Evolutionary conservation across 2,797 vertebrate species (phyloP).

Genomic region (Hyperoplus immaculatus): DNA sequence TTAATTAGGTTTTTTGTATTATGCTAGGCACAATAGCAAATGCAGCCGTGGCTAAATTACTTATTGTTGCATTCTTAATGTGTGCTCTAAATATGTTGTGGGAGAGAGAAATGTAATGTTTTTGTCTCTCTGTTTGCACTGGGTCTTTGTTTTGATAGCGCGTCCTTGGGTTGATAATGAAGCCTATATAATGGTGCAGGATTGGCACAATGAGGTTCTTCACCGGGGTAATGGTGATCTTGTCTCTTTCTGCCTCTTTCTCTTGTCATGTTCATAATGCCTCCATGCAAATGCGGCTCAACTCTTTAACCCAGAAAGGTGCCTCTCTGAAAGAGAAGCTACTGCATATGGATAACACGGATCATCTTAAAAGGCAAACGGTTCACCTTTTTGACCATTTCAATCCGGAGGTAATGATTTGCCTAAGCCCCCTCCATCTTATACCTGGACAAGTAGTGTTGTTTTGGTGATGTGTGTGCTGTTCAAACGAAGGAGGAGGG

Average conservation of each 20-base stretch:
- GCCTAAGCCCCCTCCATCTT: conserved; percentile 23
- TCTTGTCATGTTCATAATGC: conserved; percentile 46
- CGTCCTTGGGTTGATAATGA: conserved; percentile 60
- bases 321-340: conserved; percentile 9
- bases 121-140: conserved; percentile 52
- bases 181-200: conserved; percentile 60
- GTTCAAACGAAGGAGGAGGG: conserved; percentile 34
- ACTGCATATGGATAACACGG: conserved; percentile 48
- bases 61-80: conserved; percentile 76
- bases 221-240: conserved; percentile 41
- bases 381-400: conserved; percentile 51
- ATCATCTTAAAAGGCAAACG: conserved; percentile 46
- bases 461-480: conserved; percentile 40
- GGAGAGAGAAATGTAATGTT: conserved; percentile 61
- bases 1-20: conserved; percentile 84
- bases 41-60: conserved; percentile 73
- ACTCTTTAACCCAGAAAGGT: conserved; percentile 33
- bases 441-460: conserved; percentile 10
- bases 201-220: conserved; percentile 52
- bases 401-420: conserved; percentile 50
- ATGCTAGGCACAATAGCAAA: conserved; percentile 77
- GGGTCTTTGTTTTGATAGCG: conserved; percentile 66
- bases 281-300: conserved; percentile 55
- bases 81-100: conserved; percentile 73
- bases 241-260: conserved; percentile 35